Percentiles rank a stretch among this genome's conserved stretches.
phyloP scores from a whole-genome alignment of 2,797 vertebrate genomes.

The Phrynocephalus guinanensis region DNA sequence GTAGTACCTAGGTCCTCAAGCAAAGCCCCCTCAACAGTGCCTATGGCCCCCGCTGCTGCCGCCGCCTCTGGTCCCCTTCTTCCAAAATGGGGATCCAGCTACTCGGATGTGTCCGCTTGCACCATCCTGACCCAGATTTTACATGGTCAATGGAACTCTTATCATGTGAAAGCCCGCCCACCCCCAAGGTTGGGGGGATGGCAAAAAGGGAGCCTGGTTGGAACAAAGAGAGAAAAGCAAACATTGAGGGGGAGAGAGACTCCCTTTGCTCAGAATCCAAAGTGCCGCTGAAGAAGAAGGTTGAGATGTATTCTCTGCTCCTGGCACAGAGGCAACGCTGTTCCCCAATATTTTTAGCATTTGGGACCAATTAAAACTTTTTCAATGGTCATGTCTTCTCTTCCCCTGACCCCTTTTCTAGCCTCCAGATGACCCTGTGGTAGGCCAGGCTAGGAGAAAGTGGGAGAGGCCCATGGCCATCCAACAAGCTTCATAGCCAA shows the following conservation, averaged over 20 bases:
- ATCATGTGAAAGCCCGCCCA: neutral
- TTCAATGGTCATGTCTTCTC: no score
- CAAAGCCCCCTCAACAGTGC: neutral
- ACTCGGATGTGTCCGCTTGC: neutral
- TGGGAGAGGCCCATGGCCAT: no score
- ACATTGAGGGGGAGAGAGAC: no score
- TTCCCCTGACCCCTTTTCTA: no score
- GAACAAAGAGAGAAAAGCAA: neutral
- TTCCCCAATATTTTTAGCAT: neutral
- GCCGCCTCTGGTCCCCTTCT: no score
- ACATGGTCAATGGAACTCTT: neutral
- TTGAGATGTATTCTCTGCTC: neutral
- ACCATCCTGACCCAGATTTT: neutral
- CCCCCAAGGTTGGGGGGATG: neutral
- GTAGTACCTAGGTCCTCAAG: neutral
- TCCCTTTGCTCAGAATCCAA: neutral
- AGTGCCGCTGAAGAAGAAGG: neutral
- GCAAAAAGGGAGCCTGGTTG: neutral
- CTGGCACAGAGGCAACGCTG: neutral
- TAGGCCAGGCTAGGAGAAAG: neutral
- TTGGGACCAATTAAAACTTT: neutral
- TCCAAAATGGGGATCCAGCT: neutral
- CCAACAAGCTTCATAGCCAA: no score
- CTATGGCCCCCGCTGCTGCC: no score
- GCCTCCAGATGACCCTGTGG: no score